Conservation (phyloP, 1,140 invertebrate species). For the Latrodectus geometricus region DNA sequence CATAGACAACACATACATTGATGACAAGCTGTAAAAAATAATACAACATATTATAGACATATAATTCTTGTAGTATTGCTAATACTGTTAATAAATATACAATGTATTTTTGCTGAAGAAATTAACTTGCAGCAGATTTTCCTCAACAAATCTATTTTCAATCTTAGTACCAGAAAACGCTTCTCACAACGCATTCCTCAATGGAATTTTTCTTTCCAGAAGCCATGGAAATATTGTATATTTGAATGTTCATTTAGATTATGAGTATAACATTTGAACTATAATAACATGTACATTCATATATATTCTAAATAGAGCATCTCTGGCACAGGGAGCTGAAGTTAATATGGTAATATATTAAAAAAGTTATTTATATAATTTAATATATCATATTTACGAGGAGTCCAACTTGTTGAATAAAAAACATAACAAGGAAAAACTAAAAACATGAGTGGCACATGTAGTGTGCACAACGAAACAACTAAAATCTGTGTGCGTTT, state of each 20-base stretch:
- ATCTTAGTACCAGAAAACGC: neutral
- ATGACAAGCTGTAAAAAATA: slow-evolving; percentile 46
- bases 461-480: slow-evolving; percentile 47
- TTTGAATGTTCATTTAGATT: neutral
- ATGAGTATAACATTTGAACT: neutral
- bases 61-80: slow-evolving; percentile 42
- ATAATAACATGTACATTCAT: no score
- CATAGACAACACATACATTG: slow-evolving; percentile 20
- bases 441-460: slow-evolving; percentile 46
- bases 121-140: neutral
- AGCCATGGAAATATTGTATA: neutral
- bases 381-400: slow-evolving; percentile 9
- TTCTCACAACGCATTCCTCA: neutral
- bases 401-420: slow-evolving; percentile 9
- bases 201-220: neutral
- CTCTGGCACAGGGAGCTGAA: no score
- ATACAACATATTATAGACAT: slow-evolving; percentile 38
- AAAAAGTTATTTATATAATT: slow-evolving; percentile 10
- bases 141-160: neutral
- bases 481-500: slow-evolving; percentile 59
- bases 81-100: slow-evolving; percentile 56
- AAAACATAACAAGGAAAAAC: slow-evolving; percentile 34
- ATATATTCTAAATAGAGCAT: no score
- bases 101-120: slow-evolving; percentile 25
- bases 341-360: neutral